These are phyloP conservation scores for Phallusia fumigata DNA, from an alignment of 23 tunicate genomes.

Conservation along the genomic window DNA sequence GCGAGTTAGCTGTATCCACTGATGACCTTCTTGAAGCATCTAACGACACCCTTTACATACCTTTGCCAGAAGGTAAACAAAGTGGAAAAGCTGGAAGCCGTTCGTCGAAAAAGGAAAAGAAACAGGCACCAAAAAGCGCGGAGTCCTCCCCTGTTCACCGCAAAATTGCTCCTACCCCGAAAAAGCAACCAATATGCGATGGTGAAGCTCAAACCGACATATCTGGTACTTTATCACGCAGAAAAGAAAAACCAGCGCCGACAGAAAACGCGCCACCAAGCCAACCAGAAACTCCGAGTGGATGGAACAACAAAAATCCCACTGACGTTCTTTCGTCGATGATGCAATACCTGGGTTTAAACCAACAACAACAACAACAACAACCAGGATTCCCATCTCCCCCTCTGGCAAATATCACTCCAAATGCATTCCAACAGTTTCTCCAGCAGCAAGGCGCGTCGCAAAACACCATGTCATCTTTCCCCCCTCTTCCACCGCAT, in stretches of 20 bases:
- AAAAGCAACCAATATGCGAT: constrained; percentile 12
- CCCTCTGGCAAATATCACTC: not conserved
- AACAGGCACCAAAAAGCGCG: constrained; percentile 20
- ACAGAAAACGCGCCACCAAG: constrained; percentile 10
- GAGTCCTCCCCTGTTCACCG: not conserved
- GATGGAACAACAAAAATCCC: not conserved
- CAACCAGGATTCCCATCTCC: constrained; percentile 23
- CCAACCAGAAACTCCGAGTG: constrained; percentile 9
- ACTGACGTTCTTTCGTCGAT: not conserved
- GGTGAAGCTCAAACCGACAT: constrained; percentile 67
- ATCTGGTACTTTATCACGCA: constrained; percentile 49
- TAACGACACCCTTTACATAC: constrained; percentile 18
- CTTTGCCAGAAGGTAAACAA: constrained; percentile 33
- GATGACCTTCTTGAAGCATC: constrained; percentile 41
- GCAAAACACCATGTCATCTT: constrained; percentile 18
- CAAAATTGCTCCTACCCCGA: not conserved
- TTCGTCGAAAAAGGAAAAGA: constrained; percentile 15
- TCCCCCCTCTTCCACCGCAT: constrained; percentile 64
- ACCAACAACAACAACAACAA: not conserved
- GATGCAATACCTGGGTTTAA: not conserved
- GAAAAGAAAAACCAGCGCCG: not conserved
- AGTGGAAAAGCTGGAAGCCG: not conserved
- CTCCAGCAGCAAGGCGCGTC: constrained; percentile 31
- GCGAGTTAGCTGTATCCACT: constrained; percentile 5
- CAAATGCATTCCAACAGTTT: constrained; percentile 24